phyloP scores from a whole-genome alignment of 2,113 vertebrate species.

The Tenrec ecaudatus region DNA sequence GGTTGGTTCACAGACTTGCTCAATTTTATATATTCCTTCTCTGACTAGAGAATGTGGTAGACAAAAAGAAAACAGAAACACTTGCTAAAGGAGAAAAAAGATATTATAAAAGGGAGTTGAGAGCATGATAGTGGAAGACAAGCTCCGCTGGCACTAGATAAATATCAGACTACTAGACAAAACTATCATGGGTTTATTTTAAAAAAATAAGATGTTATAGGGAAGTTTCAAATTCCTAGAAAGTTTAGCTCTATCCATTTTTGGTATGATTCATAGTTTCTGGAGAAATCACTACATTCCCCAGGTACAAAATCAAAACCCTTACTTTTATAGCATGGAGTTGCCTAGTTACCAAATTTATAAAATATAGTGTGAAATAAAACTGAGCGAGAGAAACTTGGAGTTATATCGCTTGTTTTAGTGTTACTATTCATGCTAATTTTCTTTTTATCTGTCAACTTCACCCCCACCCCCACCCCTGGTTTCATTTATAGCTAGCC shows the following conservation, averaged over 20 bases:
- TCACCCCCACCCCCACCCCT: too few species aligned
- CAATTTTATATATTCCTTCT: neutral
- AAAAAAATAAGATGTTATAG: neutral
- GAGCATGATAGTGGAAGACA: neutral
- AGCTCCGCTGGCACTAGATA: neutral
- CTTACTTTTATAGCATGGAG: neutral
- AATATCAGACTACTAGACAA: neutral
- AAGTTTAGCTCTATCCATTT: neutral
- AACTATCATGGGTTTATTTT: neutral
- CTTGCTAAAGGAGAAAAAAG: neutral
- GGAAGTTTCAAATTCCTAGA: neutral
- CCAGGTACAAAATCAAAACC: neutral
- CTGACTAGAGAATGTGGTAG: neutral
- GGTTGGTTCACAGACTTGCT: neutral
- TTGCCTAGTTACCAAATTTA: constrained; percentile 40
- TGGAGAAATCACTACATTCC: neutral
- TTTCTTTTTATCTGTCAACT: constrained; percentile 33
- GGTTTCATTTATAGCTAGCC: constrained; percentile 28
- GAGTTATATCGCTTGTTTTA: constrained; percentile 14
- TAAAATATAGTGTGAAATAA: constrained; percentile 31
- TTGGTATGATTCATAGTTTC: neutral
- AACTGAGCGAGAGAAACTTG: constrained; percentile 1
- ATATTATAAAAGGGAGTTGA: neutral
- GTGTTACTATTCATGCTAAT: constrained; percentile 23
- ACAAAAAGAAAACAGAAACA: neutral